phyloP scores from a whole-genome alignment of 2,113 vertebrate species.

The Lethenteron camtschaticum region DNA sequence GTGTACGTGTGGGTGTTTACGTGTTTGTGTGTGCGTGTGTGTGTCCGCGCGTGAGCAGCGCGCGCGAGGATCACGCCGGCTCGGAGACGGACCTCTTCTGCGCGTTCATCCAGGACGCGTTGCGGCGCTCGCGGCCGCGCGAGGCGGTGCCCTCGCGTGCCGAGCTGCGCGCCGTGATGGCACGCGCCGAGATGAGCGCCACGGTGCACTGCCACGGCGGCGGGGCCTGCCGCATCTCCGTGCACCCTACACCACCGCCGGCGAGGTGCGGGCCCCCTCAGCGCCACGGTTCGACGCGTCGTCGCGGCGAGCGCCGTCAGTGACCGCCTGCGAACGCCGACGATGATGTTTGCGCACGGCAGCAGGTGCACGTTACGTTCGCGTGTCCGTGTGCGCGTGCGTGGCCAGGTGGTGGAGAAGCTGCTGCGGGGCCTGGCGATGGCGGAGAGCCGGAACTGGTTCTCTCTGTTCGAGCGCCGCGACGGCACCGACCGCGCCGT shows the following conservation, averaged over 20 bases:
- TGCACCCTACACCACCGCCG: conserved; percentile 80
- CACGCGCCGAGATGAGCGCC: conserved; percentile 67
- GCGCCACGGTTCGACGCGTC: no score
- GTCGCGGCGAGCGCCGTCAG: no score
- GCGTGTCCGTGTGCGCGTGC: no score
- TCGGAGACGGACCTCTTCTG: conserved; percentile 72
- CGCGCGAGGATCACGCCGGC: conserved; percentile 48
- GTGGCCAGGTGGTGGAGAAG: conserved; percentile 74
- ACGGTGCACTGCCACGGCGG: conserved; percentile 81
- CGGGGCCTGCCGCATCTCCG: conserved; percentile 83
- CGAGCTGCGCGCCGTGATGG: conserved; percentile 61
- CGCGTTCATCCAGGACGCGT: conserved; percentile 46
- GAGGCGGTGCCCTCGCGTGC: conserved; percentile 72
- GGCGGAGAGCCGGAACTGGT: conserved; percentile 96
- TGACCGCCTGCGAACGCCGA: no score
- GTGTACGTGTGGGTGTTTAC: no score
- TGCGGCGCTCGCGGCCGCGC: conserved; percentile 56
- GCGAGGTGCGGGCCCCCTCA: conserved; percentile 40
- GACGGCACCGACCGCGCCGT: conserved; percentile 56
- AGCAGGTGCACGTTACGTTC: no score
- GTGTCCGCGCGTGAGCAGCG: conserved; percentile 23
- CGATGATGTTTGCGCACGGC: no score
- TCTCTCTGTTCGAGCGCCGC: conserved; percentile 79
- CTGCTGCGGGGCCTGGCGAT: conserved; percentile 76
- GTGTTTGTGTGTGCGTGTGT: no score